Evolutionary conservation across 2,888 invertebrate genomes (phyloP).

Genomic region (Lissocephala sabroskyi): DNA sequence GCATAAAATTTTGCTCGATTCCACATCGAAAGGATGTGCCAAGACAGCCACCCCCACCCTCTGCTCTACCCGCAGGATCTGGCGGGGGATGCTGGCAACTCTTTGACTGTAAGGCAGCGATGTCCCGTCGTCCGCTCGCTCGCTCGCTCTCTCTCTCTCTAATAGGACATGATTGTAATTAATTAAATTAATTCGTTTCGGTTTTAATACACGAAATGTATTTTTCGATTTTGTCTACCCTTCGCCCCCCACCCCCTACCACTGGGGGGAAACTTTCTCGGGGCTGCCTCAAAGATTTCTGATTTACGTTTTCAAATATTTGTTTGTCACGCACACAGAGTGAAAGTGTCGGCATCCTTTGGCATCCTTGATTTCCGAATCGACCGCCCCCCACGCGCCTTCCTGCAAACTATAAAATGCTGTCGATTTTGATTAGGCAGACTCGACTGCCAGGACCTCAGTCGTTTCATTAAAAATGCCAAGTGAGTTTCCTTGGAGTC

Average conservation of each 20-base stretch:
- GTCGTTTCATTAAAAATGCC: conserved; percentile 64
- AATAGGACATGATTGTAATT: conserved; percentile 73
- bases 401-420: conserved; percentile 59
- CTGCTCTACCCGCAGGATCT: no score
- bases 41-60: no score
- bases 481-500: conserved; percentile 34
- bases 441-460: conserved; percentile 45
- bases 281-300: conserved; percentile 56
- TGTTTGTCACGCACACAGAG: conserved; percentile 55
- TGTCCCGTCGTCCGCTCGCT: no score
- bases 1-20: conserved; percentile 57
- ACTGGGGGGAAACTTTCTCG: no score
- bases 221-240: conserved; percentile 58
- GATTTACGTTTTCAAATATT: conserved; percentile 63
- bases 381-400: no score
- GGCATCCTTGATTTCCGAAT: neutral
- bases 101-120: no score
- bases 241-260: neutral
- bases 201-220: conserved; percentile 70
- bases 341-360: neutral
- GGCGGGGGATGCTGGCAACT: no score
- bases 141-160: conserved; percentile 53
- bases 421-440: conserved; percentile 69
- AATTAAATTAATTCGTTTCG: conserved; percentile 73
- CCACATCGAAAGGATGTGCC: conserved; percentile 17